Percentiles rank a stretch among this genome's conserved stretches.
Conservation (phyloP, 2,797 vertebrate genomes). For the Protonibea diacanthus region DNA sequence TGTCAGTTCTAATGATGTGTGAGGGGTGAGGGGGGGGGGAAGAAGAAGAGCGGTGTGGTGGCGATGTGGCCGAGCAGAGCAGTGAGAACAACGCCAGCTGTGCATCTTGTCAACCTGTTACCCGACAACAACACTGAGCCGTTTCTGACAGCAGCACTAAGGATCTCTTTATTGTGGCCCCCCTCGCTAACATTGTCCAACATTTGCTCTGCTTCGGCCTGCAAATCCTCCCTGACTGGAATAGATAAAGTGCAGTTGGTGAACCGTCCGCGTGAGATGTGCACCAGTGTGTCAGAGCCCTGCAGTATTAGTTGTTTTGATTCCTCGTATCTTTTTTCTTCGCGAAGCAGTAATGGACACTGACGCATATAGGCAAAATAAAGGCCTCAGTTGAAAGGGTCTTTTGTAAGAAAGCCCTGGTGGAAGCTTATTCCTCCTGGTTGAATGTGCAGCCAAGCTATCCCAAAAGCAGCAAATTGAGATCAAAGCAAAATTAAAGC, state of each 20-base stretch:
- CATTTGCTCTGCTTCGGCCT: conserved; percentile 66
- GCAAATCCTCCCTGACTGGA: conserved; percentile 68
- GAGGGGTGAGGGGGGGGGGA: conserved; percentile 4
- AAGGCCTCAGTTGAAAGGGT: conserved; percentile 72
- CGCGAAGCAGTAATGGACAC: conserved; percentile 71
- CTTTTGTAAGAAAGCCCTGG: conserved; percentile 79
- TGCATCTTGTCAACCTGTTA: conserved; percentile 79
- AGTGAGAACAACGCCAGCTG: conserved; percentile 85
- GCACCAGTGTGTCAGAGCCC: conserved; percentile 51
- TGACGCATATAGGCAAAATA: conserved; percentile 74
- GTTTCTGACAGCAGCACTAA: conserved; percentile 67
- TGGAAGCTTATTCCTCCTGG: conserved; percentile 80
- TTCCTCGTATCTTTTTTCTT: conserved; percentile 61
- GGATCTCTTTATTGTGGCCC: conserved; percentile 75
- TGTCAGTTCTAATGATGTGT: conserved; percentile 78
- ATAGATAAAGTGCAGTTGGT: conserved; percentile 60
- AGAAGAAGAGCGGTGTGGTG: conserved; percentile 29
- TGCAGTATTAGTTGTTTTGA: conserved; percentile 66
- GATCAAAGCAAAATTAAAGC: conserved; percentile 91
- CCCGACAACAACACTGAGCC: conserved; percentile 66
- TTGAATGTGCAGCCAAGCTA: conserved; percentile 82
- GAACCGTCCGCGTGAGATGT: conserved; percentile 51
- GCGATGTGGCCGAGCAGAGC: conserved; percentile 39
- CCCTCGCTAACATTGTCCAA: conserved; percentile 72
- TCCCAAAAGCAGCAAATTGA: conserved; percentile 88